Percentiles rank a stretch among this genome's conserved stretches.
phyloP scores from a whole-genome alignment of 2,797 vertebrate genomes.

The Onychomys arenicola region DNA sequence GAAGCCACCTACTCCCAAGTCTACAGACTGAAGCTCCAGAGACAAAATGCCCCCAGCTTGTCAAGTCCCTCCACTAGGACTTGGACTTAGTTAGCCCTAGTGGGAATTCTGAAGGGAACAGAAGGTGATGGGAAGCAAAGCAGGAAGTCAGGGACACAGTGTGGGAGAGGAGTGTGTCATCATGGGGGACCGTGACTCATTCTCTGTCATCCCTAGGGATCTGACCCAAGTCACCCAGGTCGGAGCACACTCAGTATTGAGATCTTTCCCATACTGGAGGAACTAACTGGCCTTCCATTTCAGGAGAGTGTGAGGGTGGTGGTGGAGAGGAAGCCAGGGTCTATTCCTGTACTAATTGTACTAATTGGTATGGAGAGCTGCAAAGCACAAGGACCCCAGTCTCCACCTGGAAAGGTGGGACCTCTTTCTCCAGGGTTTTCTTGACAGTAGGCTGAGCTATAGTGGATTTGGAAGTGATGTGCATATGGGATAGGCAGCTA shows the following conservation, averaged over 20 bases:
- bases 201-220: slow-evolving; percentile 50
- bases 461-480: not conserved
- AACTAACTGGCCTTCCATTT: not conserved
- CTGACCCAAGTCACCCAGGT: slow-evolving; percentile 66
- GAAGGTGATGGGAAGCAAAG: slow-evolving; percentile 44
- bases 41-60: not conserved
- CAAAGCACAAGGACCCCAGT: not conserved
- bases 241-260: not conserved
- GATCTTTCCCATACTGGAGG: slow-evolving; percentile 49
- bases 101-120: slow-evolving; percentile 49
- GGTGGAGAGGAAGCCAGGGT: not conserved
- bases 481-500: not conserved
- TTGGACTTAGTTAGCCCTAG: slow-evolving; percentile 36
- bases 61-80: not conserved
- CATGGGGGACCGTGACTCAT: slow-evolving; percentile 18
- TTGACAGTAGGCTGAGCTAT: not conserved
- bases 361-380: not conserved
- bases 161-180: not conserved
- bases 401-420: not conserved
- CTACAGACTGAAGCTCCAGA: not conserved
- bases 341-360: not conserved
- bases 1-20: not conserved
- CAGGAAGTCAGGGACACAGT: slow-evolving; percentile 43
- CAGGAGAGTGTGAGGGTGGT: not conserved
- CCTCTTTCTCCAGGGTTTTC: not conserved